Percentiles rank a stretch among this genome's conserved stretches.
Conservation (phyloP, 2,888 invertebrate species). For the Pterostichus niger region DNA sequence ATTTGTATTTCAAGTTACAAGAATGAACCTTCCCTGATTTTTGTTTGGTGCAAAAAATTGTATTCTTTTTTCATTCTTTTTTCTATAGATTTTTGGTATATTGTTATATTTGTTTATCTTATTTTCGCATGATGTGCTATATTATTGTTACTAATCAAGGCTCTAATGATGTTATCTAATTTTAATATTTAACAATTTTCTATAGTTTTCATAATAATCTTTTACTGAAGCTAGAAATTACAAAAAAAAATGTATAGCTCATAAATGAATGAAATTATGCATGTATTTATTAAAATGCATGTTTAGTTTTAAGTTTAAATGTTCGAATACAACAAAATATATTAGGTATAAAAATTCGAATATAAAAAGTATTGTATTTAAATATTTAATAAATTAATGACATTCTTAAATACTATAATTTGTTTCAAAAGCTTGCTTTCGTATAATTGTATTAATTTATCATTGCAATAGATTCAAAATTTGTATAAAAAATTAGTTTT, state of each 20-base stretch:
- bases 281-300: constrained; percentile 22
- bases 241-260: no score
- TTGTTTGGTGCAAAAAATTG: constrained; percentile 11
- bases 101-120: constrained; percentile 24
- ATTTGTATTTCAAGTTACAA: constrained; percentile 56
- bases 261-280: constrained; percentile 4
- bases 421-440: not conserved
- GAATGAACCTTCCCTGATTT: constrained; percentile 52
- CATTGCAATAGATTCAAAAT: not conserved
- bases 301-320: constrained; percentile 21
- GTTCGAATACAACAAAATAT: not conserved
- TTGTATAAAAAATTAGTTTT: not conserved
- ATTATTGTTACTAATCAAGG: constrained; percentile 50
- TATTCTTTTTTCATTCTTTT: constrained; percentile 10
- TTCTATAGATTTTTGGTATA: constrained; percentile 6
- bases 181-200: constrained; percentile 2
- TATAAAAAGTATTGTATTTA: not conserved
- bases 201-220: not conserved
- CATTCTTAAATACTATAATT: not conserved
- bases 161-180: constrained; percentile 17
- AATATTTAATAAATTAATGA: constrained; percentile 45
- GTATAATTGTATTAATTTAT: not conserved
- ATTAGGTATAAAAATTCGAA: not conserved
- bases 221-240: no score
- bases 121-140: constrained; percentile 20